phyloP scores from a whole-genome alignment of 2,888 invertebrate genomes.

The Phengaris arion region DNA sequence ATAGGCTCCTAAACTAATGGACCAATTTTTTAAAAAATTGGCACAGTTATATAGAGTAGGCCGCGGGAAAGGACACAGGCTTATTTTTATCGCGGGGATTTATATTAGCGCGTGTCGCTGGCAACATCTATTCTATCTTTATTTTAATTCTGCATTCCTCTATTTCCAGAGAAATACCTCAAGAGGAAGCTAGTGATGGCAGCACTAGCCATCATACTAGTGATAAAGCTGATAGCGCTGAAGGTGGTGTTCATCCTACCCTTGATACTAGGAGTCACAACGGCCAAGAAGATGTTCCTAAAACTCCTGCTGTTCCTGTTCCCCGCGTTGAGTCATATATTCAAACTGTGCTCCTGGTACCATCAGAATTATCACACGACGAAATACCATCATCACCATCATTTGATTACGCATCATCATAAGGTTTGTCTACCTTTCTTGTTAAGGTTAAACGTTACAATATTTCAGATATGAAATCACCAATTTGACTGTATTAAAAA shows the following conservation, averaged over 20 bases:
- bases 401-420: constrained; percentile 88
- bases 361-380: constrained; percentile 85
- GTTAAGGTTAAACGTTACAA: no score
- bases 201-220: constrained; percentile 86
- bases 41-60: no score
- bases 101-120: no score
- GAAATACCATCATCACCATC: constrained; percentile 90
- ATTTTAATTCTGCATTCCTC: background rate
- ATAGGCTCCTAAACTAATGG: no score
- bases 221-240: constrained; percentile 88
- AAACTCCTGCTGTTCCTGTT: constrained; percentile 90
- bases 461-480: no score
- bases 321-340: constrained; percentile 89
- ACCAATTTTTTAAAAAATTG: no score
- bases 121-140: no score
- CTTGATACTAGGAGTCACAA: constrained; percentile 86
- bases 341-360: constrained; percentile 91
- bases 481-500: no score
- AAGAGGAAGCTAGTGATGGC: constrained; percentile 86
- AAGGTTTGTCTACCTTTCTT: constrained; percentile 49
- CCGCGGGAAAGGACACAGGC: no score
- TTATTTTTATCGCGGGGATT: no score
- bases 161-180: constrained; percentile 85
- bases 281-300: constrained; percentile 90
- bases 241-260: constrained; percentile 90